These are phyloP conservation scores for Acanthosepion lycidas DNA, from an alignment of 2,888 invertebrate genomes.

Conservation along the genomic window DNA sequence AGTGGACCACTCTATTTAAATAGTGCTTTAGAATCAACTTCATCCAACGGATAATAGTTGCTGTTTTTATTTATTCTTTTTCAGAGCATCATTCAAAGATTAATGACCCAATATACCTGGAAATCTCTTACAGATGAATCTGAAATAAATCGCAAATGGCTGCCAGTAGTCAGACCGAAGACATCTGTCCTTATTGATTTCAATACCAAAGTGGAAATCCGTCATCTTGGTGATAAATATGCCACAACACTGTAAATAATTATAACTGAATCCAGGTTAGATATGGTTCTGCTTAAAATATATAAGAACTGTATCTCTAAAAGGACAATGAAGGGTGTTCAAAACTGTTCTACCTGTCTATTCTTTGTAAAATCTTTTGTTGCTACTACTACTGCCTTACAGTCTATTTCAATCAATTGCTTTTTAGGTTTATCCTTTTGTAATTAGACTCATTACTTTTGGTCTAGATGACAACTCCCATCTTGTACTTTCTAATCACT, in stretches of 20 bases:
- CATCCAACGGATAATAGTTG: neutral
- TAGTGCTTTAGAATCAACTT: neutral
- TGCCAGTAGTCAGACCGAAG: constrained; percentile 64
- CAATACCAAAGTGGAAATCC: constrained; percentile 47
- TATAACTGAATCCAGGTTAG: neutral
- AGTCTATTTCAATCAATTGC: neutral
- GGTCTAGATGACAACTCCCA: neutral
- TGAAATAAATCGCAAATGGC: constrained; percentile 61
- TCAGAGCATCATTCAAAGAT: constrained; percentile 57
- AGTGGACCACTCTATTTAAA: neutral
- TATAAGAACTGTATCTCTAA: no score
- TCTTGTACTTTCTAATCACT: neutral
- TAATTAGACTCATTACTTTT: neutral
- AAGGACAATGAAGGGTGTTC: neutral
- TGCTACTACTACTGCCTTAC: neutral
- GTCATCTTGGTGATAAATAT: constrained; percentile 44
- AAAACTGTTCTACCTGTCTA: neutral
- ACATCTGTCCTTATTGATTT: constrained; percentile 56
- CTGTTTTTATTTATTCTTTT: constrained; percentile 49
- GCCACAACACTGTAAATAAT: neutral
- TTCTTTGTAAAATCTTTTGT: neutral
- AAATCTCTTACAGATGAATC: constrained; percentile 55
- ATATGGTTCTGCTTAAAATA: neutral
- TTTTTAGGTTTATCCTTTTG: neutral
- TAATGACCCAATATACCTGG: constrained; percentile 54